Conservation (phyloP, 2,797 vertebrate genomes). For the Tadarida brasiliensis region DNA sequence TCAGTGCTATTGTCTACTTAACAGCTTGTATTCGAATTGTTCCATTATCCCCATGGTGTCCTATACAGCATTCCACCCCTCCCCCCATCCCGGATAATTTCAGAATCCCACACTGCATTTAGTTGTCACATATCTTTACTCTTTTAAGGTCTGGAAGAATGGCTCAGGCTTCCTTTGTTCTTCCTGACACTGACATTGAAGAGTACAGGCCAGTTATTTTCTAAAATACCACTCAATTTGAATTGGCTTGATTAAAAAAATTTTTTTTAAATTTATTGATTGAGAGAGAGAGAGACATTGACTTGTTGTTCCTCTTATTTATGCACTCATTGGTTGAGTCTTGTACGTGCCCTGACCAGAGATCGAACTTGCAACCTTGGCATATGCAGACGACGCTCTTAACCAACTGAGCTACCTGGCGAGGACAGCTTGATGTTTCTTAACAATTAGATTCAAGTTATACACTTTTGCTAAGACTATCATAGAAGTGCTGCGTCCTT, state of each 20-base stretch:
- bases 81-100: background rate
- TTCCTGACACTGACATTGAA: background rate
- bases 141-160: background rate
- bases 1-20: background rate
- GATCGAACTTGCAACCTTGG: background rate
- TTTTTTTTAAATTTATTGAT: no score
- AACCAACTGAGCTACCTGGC: no score
- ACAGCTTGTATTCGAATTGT: background rate
- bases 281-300: background rate
- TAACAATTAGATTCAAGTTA: background rate
- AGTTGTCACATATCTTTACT: background rate
- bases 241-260: no score
- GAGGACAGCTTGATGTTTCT: background rate
- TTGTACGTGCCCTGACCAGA: no score
- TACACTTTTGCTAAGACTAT: background rate
- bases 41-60: background rate
- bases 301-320: background rate
- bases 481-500: background rate
- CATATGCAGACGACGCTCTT: no score
- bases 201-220: background rate
- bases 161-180: background rate
- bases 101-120: background rate
- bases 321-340: background rate
- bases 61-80: background rate
- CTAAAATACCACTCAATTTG: no score